Conservation (phyloP, 2,888 invertebrate species). For the Tribolium freemani region DNA sequence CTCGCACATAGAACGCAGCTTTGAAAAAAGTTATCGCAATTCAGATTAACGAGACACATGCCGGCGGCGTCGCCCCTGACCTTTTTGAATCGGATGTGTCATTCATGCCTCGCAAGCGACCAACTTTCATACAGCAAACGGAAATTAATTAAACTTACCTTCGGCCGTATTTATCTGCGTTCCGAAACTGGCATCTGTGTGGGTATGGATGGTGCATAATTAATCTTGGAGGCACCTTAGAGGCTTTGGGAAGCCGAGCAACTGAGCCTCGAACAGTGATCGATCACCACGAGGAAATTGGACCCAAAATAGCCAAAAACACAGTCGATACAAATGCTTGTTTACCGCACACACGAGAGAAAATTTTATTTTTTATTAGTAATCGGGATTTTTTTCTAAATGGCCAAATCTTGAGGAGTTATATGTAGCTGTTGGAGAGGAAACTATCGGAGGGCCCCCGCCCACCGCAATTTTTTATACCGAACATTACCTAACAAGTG, state of each 20-base stretch:
- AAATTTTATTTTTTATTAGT: too few species aligned
- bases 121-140: slow-evolving; percentile 19
- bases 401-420: not conserved
- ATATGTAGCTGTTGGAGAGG: not conserved
- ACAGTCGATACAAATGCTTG: not conserved
- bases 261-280: not conserved
- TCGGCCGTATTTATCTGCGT: slow-evolving; percentile 23
- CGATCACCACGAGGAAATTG: not conserved
- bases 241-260: not conserved
- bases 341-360: too few species aligned
- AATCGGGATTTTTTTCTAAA: too few species aligned
- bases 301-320: not conserved
- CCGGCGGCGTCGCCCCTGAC: slow-evolving; percentile 1
- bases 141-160: slow-evolving; percentile 35
- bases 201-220: slow-evolving; percentile 23
- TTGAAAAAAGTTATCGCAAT: slow-evolving; percentile 31
- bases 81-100: slow-evolving; percentile 14
- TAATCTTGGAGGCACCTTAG: slow-evolving; percentile 16
- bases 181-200: slow-evolving; percentile 23
- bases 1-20: slow-evolving; percentile 17
- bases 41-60: slow-evolving; percentile 35
- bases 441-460: not conserved
- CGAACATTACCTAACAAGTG: slow-evolving; percentile 33
- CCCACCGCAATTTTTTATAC: slow-evolving; percentile 26
- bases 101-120: slow-evolving; percentile 9